Evolutionary conservation across 2,113 vertebrate species (phyloP), one percentile per base, ranked within the genome.

Genomic region (Sylvia atricapilla): DNA sequence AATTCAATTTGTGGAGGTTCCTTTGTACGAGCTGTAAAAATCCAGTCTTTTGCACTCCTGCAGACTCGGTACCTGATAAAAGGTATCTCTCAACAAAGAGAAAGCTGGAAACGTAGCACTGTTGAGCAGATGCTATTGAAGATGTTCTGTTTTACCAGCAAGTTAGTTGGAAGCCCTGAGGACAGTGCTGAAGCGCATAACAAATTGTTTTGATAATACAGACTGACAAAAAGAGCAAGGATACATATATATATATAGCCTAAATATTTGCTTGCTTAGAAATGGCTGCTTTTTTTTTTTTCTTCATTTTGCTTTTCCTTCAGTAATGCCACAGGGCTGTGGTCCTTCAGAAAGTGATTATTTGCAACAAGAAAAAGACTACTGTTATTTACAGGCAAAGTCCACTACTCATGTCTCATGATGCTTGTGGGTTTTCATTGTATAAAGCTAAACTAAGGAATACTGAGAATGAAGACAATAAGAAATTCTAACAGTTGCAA

Each of bases 211-310:
- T 68, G 80, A 52, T 92, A 84, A 81, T 31, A 78, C 18, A 83
- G 35, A 52, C 64, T 96, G 93, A 94, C 77, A 90, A n/a, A 93
- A 95, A 92, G 64, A 94, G 80, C 49, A 93, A 76, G 56, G 33
- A 70, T 37, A 37, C 8, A 77, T 50, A 73, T 4, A 74, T 55
- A 73, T 25, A 47, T 5, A 59, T 16, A 39, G 8, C 39, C 77
- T 79, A 93, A 92, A 74, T 85, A 88, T 66, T 35, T 92, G 39
- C 30, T 92, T 77, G 63, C 72, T 93, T 52, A 84, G 46, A 90
- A 94, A 77, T 20, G 14, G 10, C 6, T 80, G 15, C 0, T 20
- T 21, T 6, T 8, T 8, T 21, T 14, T 35, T 12, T 6, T 3
- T 1, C 5, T 56, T 67, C 2, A 14, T 62, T 43, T 53, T 41